Conservation (phyloP, 2,888 invertebrate species). For the Dolichomitus sp. region DNA sequence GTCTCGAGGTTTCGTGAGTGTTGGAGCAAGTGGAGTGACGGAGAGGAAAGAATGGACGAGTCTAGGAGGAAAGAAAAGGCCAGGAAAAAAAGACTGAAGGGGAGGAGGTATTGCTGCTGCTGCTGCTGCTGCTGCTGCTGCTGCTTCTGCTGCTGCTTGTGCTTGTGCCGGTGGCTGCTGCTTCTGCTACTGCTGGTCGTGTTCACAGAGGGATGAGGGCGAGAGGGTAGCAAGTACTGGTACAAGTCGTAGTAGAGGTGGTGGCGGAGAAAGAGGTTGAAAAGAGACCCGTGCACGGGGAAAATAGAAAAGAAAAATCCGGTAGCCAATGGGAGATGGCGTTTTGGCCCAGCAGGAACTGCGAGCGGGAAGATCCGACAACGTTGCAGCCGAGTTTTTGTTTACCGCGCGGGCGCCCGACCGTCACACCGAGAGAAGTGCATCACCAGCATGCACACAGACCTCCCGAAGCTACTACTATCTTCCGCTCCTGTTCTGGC, state of each 20-base stretch:
- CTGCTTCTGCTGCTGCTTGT: conserved; percentile 18
- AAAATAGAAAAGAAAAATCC: conserved; percentile 80
- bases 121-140: conserved; percentile 11
- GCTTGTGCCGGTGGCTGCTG: conserved; percentile 23
- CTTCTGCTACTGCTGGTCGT: conserved; percentile 29
- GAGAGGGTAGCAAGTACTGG: conserved; percentile 54
- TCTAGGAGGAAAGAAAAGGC: conserved; percentile 53
- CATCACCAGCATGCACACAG: conserved; percentile 63
- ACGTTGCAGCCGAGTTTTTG: conserved; percentile 84
- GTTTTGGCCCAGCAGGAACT: conserved; percentile 70
- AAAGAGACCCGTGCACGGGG: conserved; percentile 57
- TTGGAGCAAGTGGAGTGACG: conserved; percentile 69
- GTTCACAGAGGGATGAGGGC: conserved; percentile 54
- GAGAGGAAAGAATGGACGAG: conserved; percentile 38
- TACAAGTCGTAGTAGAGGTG: conserved; percentile 57
- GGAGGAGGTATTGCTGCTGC: conserved; percentile 14
- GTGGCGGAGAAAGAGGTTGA: conserved; percentile 40
- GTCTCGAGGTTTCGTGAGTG: conserved; percentile 71
- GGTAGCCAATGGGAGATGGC: conserved; percentile 78
- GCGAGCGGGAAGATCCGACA: conserved; percentile 83
- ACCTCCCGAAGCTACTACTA: conserved; percentile 2
- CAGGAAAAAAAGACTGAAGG: conserved; percentile 33
- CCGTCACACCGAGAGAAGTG: conserved; percentile 70
- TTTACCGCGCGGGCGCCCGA: conserved; percentile 79
- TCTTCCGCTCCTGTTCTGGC: conserved; percentile 53